Percentiles rank a stretch among this genome's conserved stretches.
Evolutionary conservation across 2,113 vertebrate species (phyloP).

Genomic region (Pygoscelis antarcticus): DNA sequence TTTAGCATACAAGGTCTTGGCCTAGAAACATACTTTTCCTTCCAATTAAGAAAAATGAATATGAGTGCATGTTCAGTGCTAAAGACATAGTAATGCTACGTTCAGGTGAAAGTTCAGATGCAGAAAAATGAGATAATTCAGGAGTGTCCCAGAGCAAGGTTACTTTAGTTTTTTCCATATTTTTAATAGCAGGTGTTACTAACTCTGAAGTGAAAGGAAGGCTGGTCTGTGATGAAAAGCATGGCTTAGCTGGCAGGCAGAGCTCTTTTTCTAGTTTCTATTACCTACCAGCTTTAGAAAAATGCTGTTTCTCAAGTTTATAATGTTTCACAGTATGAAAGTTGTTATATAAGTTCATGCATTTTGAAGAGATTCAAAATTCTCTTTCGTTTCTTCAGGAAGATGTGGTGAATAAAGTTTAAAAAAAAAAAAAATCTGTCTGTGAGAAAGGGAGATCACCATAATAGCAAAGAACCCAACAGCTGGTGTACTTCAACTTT

Average conservation of each 20-base stretch:
- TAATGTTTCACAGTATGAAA: neutral
- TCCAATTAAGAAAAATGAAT: slow-evolving; percentile 64
- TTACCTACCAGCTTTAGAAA: neutral
- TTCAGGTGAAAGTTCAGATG: slow-evolving; percentile 15
- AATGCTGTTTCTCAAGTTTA: neutral
- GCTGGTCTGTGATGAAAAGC: neutral
- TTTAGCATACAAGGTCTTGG: slow-evolving; percentile 56
- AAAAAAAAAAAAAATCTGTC: neutral
- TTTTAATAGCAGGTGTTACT: neutral
- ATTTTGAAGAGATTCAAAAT: neutral
- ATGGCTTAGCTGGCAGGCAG: neutral
- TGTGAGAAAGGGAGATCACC: neutral
- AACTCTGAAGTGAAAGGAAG: neutral
- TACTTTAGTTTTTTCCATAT: neutral
- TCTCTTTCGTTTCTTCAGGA: neutral
- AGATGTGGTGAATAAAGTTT: neutral
- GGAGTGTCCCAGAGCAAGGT: neutral
- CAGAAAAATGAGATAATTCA: neutral
- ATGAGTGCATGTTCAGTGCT: neutral
- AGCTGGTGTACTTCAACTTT: neutral
- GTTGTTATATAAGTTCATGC: neutral
- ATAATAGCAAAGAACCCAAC: neutral
- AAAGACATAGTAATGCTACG: neutral
- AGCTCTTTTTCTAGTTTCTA: neutral
- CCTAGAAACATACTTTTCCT: slow-evolving; percentile 53